These are phyloP conservation scores for Aegypius monachus DNA, from an alignment of 2,113 vertebrate genomes.

Conservation along the genomic window DNA sequence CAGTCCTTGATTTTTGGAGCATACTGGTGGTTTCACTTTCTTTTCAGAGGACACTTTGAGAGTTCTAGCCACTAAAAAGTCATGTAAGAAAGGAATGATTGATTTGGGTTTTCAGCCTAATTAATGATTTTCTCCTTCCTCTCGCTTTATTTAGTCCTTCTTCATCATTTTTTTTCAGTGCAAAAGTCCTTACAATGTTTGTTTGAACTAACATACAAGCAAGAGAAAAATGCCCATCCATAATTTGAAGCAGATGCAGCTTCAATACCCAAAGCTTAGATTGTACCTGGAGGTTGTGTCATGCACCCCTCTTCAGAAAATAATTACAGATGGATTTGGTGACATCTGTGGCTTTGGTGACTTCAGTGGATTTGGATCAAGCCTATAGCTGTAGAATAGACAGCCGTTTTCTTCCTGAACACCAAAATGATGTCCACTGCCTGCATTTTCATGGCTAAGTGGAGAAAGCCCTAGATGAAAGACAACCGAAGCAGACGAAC, in stretches of 20 bases:
- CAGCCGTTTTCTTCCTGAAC: neutral
- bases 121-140: neutral
- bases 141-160: neutral
- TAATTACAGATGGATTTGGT: neutral
- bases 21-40: neutral
- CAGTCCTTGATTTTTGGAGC: neutral
- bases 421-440: neutral
- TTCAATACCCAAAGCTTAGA: neutral
- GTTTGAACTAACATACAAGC: neutral
- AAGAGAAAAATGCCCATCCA: neutral
- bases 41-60: neutral
- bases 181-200: neutral
- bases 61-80: neutral
- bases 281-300: neutral
- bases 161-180: neutral
- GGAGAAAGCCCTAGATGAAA: neutral
- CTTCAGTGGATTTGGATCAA: neutral
- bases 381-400: neutral
- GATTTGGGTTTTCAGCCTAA: neutral
- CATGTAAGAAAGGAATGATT: neutral
- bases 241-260: neutral
- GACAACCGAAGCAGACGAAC: neutral
- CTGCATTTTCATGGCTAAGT: neutral
- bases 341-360: neutral
- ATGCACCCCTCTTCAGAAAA: neutral